Conservation (phyloP, 2,888 invertebrate genomes). For the Sericinus montela region DNA sequence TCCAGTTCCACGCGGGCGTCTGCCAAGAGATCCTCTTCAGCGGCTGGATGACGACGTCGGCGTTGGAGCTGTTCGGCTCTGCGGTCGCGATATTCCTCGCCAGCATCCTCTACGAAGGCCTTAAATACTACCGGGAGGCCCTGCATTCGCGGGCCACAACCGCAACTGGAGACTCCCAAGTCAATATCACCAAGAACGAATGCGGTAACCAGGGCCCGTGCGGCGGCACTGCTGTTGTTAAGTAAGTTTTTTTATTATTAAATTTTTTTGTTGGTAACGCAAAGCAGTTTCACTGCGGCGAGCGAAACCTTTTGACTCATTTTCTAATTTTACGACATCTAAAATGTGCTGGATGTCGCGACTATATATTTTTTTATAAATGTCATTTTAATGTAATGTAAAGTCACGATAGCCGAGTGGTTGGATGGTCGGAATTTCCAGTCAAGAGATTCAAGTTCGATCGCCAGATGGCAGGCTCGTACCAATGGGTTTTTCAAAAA, state of each 20-base stretch:
- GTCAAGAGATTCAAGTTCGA: too few species aligned
- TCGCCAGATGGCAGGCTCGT: too few species aligned
- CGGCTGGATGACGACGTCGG: slow-evolving; percentile 86
- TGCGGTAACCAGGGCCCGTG: slow-evolving; percentile 60
- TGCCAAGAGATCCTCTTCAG: slow-evolving; percentile 89
- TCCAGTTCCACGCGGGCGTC: slow-evolving; percentile 89
- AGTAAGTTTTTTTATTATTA: slow-evolving; percentile 57
- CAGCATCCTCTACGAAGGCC: slow-evolving; percentile 95
- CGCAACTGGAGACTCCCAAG: slow-evolving; percentile 55
- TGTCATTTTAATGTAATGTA: too few species aligned
- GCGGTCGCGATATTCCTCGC: slow-evolving; percentile 93
- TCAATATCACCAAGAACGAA: slow-evolving; percentile 72
- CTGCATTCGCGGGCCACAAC: slow-evolving; percentile 50
- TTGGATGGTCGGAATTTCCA: too few species aligned
- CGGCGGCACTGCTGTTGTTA: slow-evolving; percentile 56
- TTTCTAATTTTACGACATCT: too few species aligned
- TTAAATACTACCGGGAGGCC: slow-evolving; percentile 88
- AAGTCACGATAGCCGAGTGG: too few species aligned
- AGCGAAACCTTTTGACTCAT: too few species aligned
- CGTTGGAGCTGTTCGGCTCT: slow-evolving; percentile 90
- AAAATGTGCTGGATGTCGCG: too few species aligned
- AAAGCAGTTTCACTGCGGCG: too few species aligned
- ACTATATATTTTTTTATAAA: too few species aligned
- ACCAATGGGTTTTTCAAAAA: too few species aligned
- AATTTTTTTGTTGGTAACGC: too few species aligned